Evolutionary conservation across 2,113 vertebrate genomes (phyloP).

Genomic region (Ptilorrhoa leucosticta): DNA sequence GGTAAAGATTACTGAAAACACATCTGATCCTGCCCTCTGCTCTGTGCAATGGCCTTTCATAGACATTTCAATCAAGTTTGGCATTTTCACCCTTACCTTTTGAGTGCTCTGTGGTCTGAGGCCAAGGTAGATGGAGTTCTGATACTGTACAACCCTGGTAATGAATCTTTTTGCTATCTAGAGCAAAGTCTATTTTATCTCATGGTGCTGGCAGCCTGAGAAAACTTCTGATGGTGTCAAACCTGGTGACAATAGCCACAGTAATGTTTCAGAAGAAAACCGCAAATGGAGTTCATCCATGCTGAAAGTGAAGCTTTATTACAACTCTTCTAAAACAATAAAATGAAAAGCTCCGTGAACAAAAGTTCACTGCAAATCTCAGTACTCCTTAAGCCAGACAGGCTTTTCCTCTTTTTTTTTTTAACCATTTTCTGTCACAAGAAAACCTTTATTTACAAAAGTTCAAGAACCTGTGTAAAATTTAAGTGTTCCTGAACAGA

Average conservation of each 20-base stretch:
- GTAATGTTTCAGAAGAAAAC: neutral
- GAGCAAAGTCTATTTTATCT: neutral
- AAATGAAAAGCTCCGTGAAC: neutral
- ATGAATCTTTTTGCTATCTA: neutral
- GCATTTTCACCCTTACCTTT: neutral
- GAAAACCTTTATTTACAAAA: neutral
- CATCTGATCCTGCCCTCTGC: neutral
- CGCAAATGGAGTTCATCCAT: neutral
- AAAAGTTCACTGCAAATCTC: neutral
- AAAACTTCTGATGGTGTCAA: neutral
- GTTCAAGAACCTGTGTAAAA: neutral
- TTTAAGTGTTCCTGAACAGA: neutral
- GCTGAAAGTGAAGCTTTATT: neutral
- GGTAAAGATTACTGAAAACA: neutral
- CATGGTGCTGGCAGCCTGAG: neutral
- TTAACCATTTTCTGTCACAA: neutral
- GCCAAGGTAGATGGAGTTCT: neutral
- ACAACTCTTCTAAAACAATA: neutral
- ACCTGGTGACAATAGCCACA: neutral
- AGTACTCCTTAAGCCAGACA: neutral
- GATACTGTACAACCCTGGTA: neutral
- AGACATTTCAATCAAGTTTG: neutral
- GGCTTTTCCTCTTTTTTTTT: neutral
- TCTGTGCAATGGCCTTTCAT: neutral
- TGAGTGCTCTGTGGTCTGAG: neutral